Evolutionary conservation across 2,113 vertebrate genomes (phyloP).

Genomic region (Python bivittatus): DNA sequence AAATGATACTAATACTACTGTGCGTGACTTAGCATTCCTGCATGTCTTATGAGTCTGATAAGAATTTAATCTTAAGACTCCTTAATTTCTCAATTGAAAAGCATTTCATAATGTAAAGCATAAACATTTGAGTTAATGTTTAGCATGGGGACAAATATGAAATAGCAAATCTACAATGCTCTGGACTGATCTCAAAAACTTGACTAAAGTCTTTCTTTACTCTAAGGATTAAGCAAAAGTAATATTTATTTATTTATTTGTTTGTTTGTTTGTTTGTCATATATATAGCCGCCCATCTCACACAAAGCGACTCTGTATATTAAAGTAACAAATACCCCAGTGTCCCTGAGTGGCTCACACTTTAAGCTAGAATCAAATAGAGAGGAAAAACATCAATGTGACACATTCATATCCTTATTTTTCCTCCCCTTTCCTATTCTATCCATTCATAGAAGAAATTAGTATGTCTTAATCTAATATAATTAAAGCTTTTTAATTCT

Average conservation of each 20-base stretch:
- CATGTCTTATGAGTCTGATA: neutral
- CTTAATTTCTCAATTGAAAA: neutral
- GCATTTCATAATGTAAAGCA: conserved; percentile 24
- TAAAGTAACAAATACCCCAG: neutral
- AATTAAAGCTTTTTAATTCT: neutral
- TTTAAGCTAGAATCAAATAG: neutral
- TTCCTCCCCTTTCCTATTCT: neutral
- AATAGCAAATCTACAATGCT: neutral
- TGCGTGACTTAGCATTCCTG: conserved; percentile 6
- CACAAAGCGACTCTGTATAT: too few species aligned
- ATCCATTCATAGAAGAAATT: neutral
- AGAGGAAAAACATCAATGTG: neutral
- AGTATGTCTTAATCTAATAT: neutral
- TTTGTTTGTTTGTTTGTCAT: too few species aligned
- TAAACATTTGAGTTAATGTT: conserved; percentile 52
- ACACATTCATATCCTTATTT: neutral
- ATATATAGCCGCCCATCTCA: too few species aligned
- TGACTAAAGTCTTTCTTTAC: neutral
- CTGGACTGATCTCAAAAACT: neutral
- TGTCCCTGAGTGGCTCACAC: neutral
- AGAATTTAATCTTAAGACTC: neutral
- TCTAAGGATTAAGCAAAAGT: neutral
- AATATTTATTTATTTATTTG: too few species aligned
- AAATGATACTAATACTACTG: neutral
- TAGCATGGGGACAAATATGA: accelerated